Evolutionary conservation across 1,140 invertebrate genomes (phyloP).

Genomic region (Brevipalpus yothersi): DNA sequence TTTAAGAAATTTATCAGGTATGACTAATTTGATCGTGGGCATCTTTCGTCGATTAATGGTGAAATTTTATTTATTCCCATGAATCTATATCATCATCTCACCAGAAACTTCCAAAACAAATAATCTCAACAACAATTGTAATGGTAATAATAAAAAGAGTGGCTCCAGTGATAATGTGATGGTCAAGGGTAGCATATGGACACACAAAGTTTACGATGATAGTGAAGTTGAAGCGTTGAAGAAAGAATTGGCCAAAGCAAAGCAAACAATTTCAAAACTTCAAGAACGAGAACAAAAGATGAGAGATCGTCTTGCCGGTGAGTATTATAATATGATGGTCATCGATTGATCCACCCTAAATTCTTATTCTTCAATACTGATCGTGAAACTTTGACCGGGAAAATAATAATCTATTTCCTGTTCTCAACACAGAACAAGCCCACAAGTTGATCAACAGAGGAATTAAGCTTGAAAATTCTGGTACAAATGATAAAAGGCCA

Average conservation of each 20-base stretch:
- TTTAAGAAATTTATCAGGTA: no score
- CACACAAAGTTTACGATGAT: neutral
- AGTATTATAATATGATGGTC: neutral
- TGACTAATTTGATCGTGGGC: no score
- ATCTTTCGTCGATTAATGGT: no score
- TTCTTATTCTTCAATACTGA: no score
- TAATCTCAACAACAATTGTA: no score
- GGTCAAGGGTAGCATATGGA: conserved; percentile 3
- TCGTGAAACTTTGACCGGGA: neutral
- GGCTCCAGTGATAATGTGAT: neutral
- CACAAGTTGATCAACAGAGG: conserved; percentile 17
- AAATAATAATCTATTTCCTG: conserved; percentile 4
- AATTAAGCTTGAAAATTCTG: conserved; percentile 19
- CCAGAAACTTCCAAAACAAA: no score
- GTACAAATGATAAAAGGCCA: conserved; percentile 19
- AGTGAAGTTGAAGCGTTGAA: conserved; percentile 24
- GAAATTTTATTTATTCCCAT: no score
- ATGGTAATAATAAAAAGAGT: no score
- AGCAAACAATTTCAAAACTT: conserved; percentile 22
- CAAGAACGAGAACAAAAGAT: conserved; percentile 24
- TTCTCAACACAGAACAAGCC: conserved; percentile 20
- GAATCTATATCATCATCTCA: no score
- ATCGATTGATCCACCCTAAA: no score
- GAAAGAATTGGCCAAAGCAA: conserved; percentile 23
- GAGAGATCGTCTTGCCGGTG: conserved; percentile 4